These are phyloP conservation scores for Sebastes reedi DNA, from an alignment of 2,797 vertebrate species.

Conservation along the genomic window DNA sequence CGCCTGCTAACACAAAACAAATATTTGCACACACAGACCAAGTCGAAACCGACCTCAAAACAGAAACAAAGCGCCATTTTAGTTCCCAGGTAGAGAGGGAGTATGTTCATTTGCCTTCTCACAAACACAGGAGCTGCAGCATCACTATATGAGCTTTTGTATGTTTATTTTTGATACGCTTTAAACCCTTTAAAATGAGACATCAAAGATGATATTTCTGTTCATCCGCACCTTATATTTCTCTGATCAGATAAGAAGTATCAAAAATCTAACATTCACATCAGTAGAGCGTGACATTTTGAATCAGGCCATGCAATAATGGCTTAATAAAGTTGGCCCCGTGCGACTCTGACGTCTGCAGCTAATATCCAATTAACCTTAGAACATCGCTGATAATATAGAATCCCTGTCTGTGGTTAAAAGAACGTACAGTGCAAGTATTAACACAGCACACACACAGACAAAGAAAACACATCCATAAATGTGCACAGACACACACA, in stretches of 20 bases:
- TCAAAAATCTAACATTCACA: conserved; percentile 36
- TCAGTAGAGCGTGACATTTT: conserved; percentile 41
- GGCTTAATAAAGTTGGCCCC: conserved; percentile 37
- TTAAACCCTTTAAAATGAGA: conserved; percentile 12
- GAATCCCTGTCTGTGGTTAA: conserved; percentile 30
- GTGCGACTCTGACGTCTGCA: conserved; percentile 33
- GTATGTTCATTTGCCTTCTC: background rate
- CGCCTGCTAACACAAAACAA: conserved; percentile 42
- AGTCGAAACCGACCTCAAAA: conserved; percentile 11
- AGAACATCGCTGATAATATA: conserved; percentile 32
- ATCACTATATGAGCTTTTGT: background rate
- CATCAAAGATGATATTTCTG: conserved; percentile 19
- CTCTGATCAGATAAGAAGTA: conserved; percentile 26
- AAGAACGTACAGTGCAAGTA: conserved; percentile 9
- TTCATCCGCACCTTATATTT: background rate
- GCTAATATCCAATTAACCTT: conserved; percentile 60
- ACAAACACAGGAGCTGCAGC: background rate
- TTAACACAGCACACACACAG: background rate
- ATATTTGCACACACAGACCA: conserved; percentile 42
- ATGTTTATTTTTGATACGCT: background rate
- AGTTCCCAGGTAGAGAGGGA: conserved; percentile 9
- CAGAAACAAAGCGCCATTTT: conserved; percentile 40
- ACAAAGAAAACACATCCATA: conserved; percentile 17
- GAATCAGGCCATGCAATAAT: conserved; percentile 35
- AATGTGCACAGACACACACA: background rate